Base-by-base conservation (phyloP, 2,797 vertebrate genomes). In the Cirrhinus molitorella region DNA sequence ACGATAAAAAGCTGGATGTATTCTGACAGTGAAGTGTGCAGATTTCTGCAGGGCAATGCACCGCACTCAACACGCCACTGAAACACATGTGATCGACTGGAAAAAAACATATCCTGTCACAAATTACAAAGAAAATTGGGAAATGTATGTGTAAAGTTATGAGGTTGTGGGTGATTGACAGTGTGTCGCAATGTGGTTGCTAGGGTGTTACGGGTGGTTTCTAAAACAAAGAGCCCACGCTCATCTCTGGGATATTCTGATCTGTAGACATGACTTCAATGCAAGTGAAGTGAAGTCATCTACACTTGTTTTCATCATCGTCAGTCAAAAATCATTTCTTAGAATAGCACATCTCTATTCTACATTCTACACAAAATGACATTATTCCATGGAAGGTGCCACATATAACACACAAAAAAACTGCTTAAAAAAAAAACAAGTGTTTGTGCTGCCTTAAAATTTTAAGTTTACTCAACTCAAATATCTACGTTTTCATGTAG, bases 31-130 rank as follows among this genome's bases (percentile, higher is more conserved):
- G n/a, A 47, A 79, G 63, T 80, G 51, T 59, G 79, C 34, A 45
- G 65, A 47, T 81, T 72, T 81, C 55, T 81, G 67, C 66, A 81
- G 19, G 25, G 68, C 79, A 81, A 81, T 72, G 55, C 68, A 28
- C 49, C 34, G 6, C 65, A 80, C 31, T 45, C 31, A 31, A 25
- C 25, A 66, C 6, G 12, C 21, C n/a, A 19, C 65, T 43, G 23
- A 40, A 49, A 79, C 23, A 67, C 31, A 25, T 1, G 21, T 65
- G 63, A 51, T n/a, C 34, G 37, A 21, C 34, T 40, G 21, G 10
- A 77, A 34, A 16, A 40, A 23, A 19, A 57, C 11, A 68, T 9
- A 40, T 21, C 47, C 47, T 5, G 49, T 12, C 5, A 57, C 16
- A 70, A 57, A 79, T 67, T 43, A 14, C 23, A 23, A 10, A 25